Evolutionary conservation across 2,888 invertebrate species (phyloP), one percentile per base, ranked within the genome.

Genomic region (Caenorhabditis becei): DNA sequence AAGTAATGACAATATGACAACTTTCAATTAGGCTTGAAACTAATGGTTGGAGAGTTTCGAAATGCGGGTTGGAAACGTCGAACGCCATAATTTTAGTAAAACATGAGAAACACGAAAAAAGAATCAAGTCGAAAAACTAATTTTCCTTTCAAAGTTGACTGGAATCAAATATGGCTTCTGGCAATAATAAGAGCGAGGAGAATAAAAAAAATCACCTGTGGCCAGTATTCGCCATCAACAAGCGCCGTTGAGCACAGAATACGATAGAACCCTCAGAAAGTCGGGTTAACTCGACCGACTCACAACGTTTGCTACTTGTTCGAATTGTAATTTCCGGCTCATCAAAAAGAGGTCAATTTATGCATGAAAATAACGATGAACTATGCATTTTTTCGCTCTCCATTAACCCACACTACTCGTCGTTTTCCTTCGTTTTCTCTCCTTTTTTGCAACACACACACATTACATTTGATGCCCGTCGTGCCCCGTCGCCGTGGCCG

Each of bases 331-430:
- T 71, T 71, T 71, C 71, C 62, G 71, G 61, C 71, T 71, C 71
- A 71, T 71, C 59, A 70, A 71, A 71, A 62, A 62, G 62, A 71
- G 62, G 62, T 62, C 71, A 71, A 71, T 71, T 71, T 71, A 71
- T 71, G 59, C 71, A 71, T 71, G 53, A 71, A 67, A 71, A 71
- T 71, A 71, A 71, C 71, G 71, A 47, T 62, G 71, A 71, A 71
- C 71, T 71, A 71, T 71, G 71, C 62, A 71, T 71, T 71, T 71
- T 62, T 53, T 54, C 61, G 23, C 54, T 62, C 44, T 62, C 62
- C 32, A 62, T 71, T 62, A 61, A 69, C 70, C 61, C 58, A 59
- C 61, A 28, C 35, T 58, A 47, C 24, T 69, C 59, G 24, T 47
- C 37, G 20, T 49, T 61, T 24, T 61, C 53, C 20, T 53, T 62